Percentiles rank a stretch among this genome's conserved stretches.
These are phyloP conservation scores for Sterrhoptilus dennistouni DNA, from an alignment of 2,113 vertebrate species.

Conservation along the genomic window DNA sequence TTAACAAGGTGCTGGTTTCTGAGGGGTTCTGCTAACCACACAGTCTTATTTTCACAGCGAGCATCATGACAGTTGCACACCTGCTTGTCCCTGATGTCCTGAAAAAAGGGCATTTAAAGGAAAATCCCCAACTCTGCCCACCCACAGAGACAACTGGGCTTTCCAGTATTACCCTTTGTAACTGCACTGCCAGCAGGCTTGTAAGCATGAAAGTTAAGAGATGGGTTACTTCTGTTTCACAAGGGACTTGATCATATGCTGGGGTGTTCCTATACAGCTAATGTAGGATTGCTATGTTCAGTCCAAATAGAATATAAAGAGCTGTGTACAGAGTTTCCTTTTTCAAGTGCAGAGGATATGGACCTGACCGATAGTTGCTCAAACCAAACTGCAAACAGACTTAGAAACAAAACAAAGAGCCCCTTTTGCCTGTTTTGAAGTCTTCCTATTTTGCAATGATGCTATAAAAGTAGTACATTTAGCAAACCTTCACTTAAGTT, in stretches of 20 bases:
- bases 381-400: background rate
- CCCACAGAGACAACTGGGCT: background rate
- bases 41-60: background rate
- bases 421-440: background rate
- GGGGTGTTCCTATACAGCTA: background rate
- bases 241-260: background rate
- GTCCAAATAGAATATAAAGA: background rate
- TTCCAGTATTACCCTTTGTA: background rate
- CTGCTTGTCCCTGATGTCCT: background rate
- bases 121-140: background rate
- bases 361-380: background rate
- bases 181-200: background rate
- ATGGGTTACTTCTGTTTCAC: constrained; percentile 9
- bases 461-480: background rate
- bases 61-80: background rate
- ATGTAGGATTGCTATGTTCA: background rate
- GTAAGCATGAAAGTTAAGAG: background rate
- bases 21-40: background rate
- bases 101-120: background rate
- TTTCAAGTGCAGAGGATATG: background rate
- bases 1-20: background rate
- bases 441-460: background rate
- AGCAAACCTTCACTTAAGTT: background rate
- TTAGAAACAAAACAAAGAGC: background rate
- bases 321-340: background rate